Conservation (phyloP, 2,797 vertebrate genomes). For the Tapirus indicus region DNA sequence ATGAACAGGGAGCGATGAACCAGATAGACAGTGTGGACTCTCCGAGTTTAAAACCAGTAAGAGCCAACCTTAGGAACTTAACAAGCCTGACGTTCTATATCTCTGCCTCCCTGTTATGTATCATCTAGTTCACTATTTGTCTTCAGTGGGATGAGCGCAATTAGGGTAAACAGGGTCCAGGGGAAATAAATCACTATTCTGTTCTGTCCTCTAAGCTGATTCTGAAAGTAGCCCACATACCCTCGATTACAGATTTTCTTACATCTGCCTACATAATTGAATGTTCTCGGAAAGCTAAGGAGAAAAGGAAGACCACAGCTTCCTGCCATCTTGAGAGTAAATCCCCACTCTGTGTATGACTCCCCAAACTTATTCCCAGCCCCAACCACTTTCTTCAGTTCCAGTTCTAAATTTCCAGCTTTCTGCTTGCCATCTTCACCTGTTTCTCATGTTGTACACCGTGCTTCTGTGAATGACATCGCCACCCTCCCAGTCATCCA, state of each 20-base stretch:
- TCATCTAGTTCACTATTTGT: not conserved
- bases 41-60: conserved; percentile 9
- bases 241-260: not conserved
- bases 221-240: not conserved
- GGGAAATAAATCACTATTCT: not conserved
- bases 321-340: not conserved
- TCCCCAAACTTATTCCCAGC: not conserved
- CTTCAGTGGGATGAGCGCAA: not conserved
- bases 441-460: not conserved
- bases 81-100: not conserved
- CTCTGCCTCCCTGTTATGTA: not conserved
- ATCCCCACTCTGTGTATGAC: not conserved
- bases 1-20: not conserved
- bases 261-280: not conserved
- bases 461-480: not conserved
- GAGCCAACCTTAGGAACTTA: not conserved
- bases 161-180: not conserved
- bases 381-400: not conserved
- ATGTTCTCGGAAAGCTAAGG: not conserved
- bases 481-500: not conserved
- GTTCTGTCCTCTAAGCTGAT: not conserved
- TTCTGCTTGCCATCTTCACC: not conserved
- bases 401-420: not conserved
- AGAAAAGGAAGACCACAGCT: not conserved
- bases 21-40: not conserved